These are phyloP conservation scores for Muricea muricata DNA, from an alignment of 92 coral and sea anemone genomes.

Conservation along the genomic window DNA sequence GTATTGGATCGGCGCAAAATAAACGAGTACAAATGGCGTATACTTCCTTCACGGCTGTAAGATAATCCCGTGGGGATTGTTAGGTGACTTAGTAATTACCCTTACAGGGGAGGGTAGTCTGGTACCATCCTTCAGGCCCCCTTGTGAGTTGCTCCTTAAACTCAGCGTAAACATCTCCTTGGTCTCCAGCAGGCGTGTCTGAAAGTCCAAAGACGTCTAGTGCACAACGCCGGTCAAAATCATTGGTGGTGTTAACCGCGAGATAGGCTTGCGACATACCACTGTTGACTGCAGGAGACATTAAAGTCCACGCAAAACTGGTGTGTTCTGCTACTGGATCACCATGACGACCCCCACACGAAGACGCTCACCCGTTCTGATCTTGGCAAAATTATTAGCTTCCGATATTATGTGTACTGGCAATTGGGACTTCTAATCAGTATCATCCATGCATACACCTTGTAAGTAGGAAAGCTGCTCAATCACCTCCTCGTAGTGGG, in stretches of 20 bases:
- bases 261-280: background rate
- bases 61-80: conserved; percentile 19
- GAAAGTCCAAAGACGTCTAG: conserved; percentile 1
- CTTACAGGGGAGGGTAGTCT: conserved; percentile 19
- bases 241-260: background rate
- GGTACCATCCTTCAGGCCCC: background rate
- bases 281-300: conserved; percentile 5
- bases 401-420: conserved; percentile 68
- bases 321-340: conserved; percentile 68
- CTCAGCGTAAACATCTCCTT: conserved; percentile 8
- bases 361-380: conserved; percentile 56
- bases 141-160: conserved; percentile 32
- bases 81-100: too few species aligned
- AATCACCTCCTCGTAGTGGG: conserved; percentile 35
- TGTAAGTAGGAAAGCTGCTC: conserved; percentile 27
- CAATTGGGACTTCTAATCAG: conserved; percentile 50
- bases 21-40: background rate
- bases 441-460: conserved; percentile 62
- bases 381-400: conserved; percentile 67
- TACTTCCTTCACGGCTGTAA: conserved; percentile 3
- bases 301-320: conserved; percentile 62
- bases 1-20: background rate
- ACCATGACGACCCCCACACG: conserved; percentile 67
- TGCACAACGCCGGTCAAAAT: conserved; percentile 16
- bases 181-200: background rate